Evolutionary conservation across 2,113 vertebrate species (phyloP).

Genomic region (Archocentrus centrarchus): DNA sequence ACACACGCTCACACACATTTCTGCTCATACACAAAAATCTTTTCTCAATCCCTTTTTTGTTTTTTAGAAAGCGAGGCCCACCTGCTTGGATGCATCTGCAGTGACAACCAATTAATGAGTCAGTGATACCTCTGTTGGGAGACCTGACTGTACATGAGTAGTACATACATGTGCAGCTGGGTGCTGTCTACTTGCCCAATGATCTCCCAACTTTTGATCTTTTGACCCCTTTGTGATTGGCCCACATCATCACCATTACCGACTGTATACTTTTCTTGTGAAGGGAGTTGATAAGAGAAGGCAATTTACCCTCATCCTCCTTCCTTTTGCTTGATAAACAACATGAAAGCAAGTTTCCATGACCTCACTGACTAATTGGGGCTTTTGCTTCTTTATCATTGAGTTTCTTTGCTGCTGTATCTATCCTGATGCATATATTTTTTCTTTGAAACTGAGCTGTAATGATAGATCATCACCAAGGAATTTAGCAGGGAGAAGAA

Average conservation of each 20-base stretch:
- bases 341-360: slow-evolving; percentile 38
- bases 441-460: slow-evolving; percentile 25
- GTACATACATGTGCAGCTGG: not conserved
- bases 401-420: not conserved
- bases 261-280: not conserved
- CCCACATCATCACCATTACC: not conserved
- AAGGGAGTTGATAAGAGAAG: not conserved
- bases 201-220: not conserved
- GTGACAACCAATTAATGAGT: slow-evolving; percentile 25
- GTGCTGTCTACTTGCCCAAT: not conserved
- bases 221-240: slow-evolving; percentile 1
- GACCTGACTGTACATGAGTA: not conserved
- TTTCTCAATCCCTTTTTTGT: slow-evolving; percentile 40
- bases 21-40: slow-evolving; percentile 25
- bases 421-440: slow-evolving; percentile 2
- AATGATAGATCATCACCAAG: slow-evolving; percentile 57
- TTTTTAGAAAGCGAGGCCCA: slow-evolving; percentile 31
- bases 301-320: not conserved
- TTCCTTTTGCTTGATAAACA: slow-evolving; percentile 18
- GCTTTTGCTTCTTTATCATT: slow-evolving; percentile 12
- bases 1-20: slow-evolving; percentile 15
- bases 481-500: slow-evolving; percentile 21
- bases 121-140: slow-evolving; percentile 24
- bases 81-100: slow-evolving; percentile 58
- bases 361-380: slow-evolving; percentile 27